Evolutionary conservation across 2,888 invertebrate species (phyloP).

Genomic region (Lasiommata megera): DNA sequence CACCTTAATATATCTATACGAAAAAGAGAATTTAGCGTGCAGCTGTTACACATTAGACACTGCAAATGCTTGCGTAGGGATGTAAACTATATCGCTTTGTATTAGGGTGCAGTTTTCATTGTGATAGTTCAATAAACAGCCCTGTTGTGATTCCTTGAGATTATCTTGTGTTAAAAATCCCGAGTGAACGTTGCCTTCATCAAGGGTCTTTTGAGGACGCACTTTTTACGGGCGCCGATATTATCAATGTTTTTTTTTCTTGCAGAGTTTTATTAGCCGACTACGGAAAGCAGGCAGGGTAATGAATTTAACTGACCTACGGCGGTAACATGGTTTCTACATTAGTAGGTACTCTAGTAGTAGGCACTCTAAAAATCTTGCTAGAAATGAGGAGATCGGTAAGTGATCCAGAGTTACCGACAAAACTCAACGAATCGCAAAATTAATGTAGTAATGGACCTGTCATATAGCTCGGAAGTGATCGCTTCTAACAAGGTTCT

Average conservation of each 20-base stretch:
- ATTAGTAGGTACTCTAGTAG: no score
- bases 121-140: constrained; percentile 31
- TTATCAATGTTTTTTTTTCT: constrained; percentile 29
- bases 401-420: no score
- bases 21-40: neutral
- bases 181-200: constrained; percentile 36
- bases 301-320: no score
- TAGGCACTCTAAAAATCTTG: no score
- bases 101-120: neutral
- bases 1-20: constrained; percentile 1
- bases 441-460: no score
- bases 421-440: no score
- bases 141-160: constrained; percentile 41
- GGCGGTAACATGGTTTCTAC: no score
- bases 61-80: neutral
- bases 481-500: no score
- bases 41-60: neutral
- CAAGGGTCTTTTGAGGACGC: constrained; percentile 33
- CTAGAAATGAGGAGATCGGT: no score
- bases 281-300: neutral
- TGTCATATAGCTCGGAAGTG: no score
- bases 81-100: neutral
- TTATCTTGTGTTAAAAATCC: constrained; percentile 43
- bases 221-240: constrained; percentile 34
- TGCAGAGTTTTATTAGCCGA: neutral